Base-by-base conservation (phyloP, 1,140 invertebrate genomes). In the Drosophila sulfurigaster region DNA sequence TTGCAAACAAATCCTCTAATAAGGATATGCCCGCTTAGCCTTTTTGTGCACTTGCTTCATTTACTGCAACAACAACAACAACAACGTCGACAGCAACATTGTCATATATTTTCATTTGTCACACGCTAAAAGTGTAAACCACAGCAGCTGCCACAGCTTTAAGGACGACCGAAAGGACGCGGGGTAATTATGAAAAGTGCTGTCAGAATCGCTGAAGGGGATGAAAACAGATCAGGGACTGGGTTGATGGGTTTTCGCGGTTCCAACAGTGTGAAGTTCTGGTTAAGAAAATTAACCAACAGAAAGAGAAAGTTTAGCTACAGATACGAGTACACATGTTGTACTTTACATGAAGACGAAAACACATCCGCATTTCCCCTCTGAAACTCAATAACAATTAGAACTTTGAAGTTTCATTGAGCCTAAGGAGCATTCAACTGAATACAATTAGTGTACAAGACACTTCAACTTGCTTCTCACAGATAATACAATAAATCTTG, bases 1-100 rank as follows among this genome's bases (percentile, higher is more conserved):
- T 77, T 60, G 68, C 66, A 56, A 52, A 52, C 49, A 75, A 74
- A 75, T 70, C 63, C 83, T 88, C 76, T 80, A 80, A 80, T 87
- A 66, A 59, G 73, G 59, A 79, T 57, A 45, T 49, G 59, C 73
- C 64, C 58, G 73, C 64, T 69, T 56, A 62, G 72, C 66, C 54
- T 65, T 74, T 63, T 67, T 89, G 83, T 88, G 83, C 85, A 83
- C 77, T 88, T 89, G 83, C 80, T 78, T 88, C 83, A 88, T 88
- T 88, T 81, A 89, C 62, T 63, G 38, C 83, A 67, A 52, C 65
- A 66, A 25, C 20, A 25, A 87, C 65, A 49, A 32, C 16, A 62
- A 56, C 32, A 62, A 32, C 58, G 41, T 25, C 16, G 48, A 56
- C 32, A 63, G 20, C 56, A 41, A 30, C 59, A 66, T 64, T 59